Evolutionary conservation across 2,797 vertebrate species (phyloP).

Genomic region (Manis pentadactyla): DNA sequence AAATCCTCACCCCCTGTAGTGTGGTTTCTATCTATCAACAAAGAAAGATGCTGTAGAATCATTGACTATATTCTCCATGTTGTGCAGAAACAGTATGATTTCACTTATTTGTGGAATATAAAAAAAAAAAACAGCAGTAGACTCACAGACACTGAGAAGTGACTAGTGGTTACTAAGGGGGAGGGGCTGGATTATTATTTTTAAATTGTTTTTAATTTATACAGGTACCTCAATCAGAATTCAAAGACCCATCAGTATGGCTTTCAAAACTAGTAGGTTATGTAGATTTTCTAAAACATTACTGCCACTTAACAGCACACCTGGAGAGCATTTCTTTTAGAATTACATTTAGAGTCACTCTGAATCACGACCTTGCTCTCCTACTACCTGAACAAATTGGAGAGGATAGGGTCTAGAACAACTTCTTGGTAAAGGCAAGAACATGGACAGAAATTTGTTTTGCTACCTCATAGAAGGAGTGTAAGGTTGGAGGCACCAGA

Average conservation of each 20-base stretch:
- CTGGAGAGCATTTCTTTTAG: neutral
- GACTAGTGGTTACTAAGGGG: too few relatives aligned
- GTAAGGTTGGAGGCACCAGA: too few relatives aligned
- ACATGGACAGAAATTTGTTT: neutral
- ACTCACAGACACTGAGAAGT: too few relatives aligned
- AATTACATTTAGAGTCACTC: neutral
- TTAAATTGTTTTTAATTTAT: neutral
- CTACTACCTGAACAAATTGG: neutral
- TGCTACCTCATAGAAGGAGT: neutral
- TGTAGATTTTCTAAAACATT: neutral
- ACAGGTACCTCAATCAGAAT: neutral
- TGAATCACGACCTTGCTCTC: neutral
- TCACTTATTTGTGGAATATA: too few relatives aligned
- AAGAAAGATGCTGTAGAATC: too few relatives aligned
- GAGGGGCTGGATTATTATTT: neutral
- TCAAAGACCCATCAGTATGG: neutral
- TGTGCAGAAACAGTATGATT: too few relatives aligned
- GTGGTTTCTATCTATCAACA: too few relatives aligned
- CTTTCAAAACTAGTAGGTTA: neutral
- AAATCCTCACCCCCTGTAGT: too few relatives aligned
- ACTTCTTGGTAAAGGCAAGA: neutral
- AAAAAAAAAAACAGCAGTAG: too few relatives aligned
- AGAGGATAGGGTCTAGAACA: neutral
- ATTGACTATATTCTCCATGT: too few relatives aligned
- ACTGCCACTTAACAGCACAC: neutral